phyloP scores from a whole-genome alignment of 35 echinoderm and acorn worm genomes.

The Ophioderma brevispina region DNA sequence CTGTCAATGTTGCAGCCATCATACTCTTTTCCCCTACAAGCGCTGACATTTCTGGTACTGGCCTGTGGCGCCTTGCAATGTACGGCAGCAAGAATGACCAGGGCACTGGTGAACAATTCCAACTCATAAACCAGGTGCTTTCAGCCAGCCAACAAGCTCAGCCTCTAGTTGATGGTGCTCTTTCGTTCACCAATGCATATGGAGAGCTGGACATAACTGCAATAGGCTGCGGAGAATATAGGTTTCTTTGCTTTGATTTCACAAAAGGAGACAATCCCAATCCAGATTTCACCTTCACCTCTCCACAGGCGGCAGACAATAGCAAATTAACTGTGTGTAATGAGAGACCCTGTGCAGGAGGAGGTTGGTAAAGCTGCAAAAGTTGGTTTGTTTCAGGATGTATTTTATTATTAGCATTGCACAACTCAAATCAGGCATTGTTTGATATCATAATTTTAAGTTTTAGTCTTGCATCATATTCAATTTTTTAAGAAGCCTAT shows the following conservation, averaged over 20 bases:
- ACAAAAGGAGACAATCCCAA: background rate
- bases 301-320: background rate
- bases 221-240: background rate
- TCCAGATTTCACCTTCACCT: background rate
- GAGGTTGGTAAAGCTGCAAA: background rate
- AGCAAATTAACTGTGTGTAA: background rate
- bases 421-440: no score
- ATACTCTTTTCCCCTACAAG: background rate
- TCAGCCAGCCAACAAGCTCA: background rate
- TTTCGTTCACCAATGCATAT: background rate
- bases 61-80: no score
- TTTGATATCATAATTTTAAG: no score
- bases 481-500: no score
- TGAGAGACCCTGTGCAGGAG: background rate
- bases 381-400: no score
- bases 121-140: constrained; percentile 49
- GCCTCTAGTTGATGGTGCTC: background rate
- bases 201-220: background rate
- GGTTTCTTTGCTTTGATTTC: background rate
- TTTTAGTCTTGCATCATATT: no score
- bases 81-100: no score
- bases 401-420: no score
- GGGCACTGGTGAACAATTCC: constrained; percentile 55
- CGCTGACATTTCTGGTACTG: no score
- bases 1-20: background rate